Percentiles rank a stretch among this genome's conserved stretches.
phyloP scores from a whole-genome alignment of 53 echinoderm and acorn worm genomes.

The Temnopleurus reevesii region DNA sequence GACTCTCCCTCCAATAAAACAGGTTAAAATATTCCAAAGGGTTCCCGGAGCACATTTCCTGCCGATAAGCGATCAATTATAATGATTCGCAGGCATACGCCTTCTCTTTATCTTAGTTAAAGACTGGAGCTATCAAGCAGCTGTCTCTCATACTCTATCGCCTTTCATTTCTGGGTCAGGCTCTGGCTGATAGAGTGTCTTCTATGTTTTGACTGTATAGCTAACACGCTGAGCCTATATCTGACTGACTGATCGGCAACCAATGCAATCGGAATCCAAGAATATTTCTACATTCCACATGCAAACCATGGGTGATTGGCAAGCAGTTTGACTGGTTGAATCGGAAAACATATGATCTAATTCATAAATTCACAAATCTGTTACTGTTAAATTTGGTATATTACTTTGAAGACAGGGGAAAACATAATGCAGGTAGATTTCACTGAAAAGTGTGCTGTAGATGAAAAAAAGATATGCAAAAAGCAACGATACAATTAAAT shows the following conservation, averaged over 20 bases:
- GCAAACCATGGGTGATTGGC: not conserved
- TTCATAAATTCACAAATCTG: too few species aligned
- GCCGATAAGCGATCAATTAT: conserved; percentile 11
- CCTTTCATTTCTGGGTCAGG: conserved; percentile 13
- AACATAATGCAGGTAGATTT: too few species aligned
- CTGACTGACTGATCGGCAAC: not conserved
- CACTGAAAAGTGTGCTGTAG: too few species aligned
- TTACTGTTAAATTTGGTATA: too few species aligned
- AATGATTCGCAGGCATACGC: conserved; percentile 6
- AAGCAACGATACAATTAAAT: too few species aligned
- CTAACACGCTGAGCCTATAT: conserved; percentile 4
- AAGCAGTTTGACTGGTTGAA: not conserved
- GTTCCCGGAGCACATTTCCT: conserved; percentile 20
- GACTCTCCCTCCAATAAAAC: not conserved
- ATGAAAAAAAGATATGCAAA: too few species aligned
- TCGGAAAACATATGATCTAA: too few species aligned
- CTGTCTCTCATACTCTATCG: conserved; percentile 20
- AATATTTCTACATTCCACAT: not conserved
- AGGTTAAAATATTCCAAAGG: not conserved
- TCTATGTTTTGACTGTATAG: conserved; percentile 26
- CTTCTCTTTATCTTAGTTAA: not conserved
- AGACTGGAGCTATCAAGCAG: not conserved
- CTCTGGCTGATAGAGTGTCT: not conserved
- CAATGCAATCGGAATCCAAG: not conserved
- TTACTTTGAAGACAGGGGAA: too few species aligned